These are phyloP conservation scores for Diachasma alloeum DNA, from an alignment of 1,140 invertebrate genomes.

Conservation along the genomic window DNA sequence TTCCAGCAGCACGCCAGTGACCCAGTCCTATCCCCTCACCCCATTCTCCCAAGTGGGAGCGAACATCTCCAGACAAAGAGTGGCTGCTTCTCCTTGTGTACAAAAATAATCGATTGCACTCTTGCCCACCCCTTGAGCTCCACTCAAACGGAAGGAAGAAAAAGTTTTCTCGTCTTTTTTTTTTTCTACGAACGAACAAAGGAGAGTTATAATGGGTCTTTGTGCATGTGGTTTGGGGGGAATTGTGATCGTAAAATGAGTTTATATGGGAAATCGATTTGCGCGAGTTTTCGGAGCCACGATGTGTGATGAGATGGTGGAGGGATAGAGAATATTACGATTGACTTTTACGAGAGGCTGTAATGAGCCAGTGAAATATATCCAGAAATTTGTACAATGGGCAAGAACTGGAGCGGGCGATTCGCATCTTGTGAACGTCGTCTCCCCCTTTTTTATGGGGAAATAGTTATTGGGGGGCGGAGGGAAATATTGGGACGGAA, in stretches of 20 bases:
- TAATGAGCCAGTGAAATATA: slow-evolving; percentile 21
- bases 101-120: slow-evolving; percentile 50
- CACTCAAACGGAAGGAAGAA: background rate
- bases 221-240: background rate
- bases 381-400: slow-evolving; percentile 22
- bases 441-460: background rate
- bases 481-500: background rate
- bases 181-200: slow-evolving; percentile 13
- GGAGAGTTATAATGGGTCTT: slow-evolving; percentile 33
- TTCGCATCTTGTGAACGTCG: background rate
- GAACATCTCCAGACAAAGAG: slow-evolving; percentile 47
- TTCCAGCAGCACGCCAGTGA: slow-evolving; percentile 36
- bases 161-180: background rate
- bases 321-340: slow-evolving; percentile 1
- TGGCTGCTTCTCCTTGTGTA: slow-evolving; percentile 40
- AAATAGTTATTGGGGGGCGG: slow-evolving; percentile 8
- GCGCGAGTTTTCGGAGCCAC: background rate
- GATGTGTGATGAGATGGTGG: slow-evolving; percentile 2
- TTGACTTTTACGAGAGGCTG: slow-evolving; percentile 11
- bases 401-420: background rate
- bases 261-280: slow-evolving; percentile 7
- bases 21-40: slow-evolving; percentile 42
- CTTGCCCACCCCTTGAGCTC: background rate
- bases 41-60: slow-evolving; percentile 1
- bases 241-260: slow-evolving; percentile 14